A percentile compares a stretch with the other conserved stretches of the same genome.
These are phyloP conservation scores for Acropora yongei DNA, from an alignment of 64 coral and sea anemone genomes.

Conservation along the genomic window DNA sequence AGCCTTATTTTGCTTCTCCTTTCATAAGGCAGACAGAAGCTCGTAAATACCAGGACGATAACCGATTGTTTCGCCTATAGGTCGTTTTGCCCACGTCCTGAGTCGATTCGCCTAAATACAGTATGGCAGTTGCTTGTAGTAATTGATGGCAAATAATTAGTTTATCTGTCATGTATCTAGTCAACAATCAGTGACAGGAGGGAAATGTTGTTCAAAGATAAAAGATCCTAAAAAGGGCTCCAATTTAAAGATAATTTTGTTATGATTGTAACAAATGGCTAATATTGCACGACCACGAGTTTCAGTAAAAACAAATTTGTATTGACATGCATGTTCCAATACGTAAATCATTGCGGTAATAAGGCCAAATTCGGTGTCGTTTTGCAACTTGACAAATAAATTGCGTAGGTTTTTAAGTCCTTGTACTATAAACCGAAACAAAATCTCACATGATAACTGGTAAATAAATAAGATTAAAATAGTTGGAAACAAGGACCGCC, in stretches of 20 bases:
- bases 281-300: not conserved
- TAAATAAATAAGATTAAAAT: not conserved
- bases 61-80: too few species aligned
- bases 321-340: not conserved
- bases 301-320: not conserved
- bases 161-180: not conserved
- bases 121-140: too few species aligned
- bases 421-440: not conserved
- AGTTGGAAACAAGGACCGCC: not conserved
- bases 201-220: too few species aligned
- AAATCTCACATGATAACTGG: not conserved
- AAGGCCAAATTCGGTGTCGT: not conserved
- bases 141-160: not conserved
- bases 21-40: too few species aligned
- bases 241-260: not conserved
- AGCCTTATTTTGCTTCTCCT: too few species aligned
- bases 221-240: not conserved
- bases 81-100: too few species aligned
- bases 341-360: too few species aligned
- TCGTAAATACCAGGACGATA: too few species aligned
- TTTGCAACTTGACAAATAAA: not conserved
- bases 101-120: too few species aligned
- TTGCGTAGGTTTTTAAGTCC: not conserved
- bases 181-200: not conserved
- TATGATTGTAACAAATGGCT: not conserved